Conservation (phyloP, 2,113 vertebrate species). For the Lagopus muta region DNA sequence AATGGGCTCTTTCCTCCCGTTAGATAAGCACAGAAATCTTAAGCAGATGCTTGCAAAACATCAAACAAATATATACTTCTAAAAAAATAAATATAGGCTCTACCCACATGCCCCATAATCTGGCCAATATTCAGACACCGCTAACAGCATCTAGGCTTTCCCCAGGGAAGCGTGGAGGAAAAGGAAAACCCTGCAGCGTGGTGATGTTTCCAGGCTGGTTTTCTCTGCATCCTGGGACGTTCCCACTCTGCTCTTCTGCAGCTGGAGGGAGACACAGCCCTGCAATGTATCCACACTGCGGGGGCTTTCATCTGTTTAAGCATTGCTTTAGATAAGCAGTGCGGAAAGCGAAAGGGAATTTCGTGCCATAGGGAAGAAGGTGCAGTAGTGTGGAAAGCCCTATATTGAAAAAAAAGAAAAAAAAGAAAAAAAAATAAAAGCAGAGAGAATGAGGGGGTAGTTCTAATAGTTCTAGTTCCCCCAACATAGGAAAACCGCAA, state of each 20-base stretch:
- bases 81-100: conserved; percentile 41
- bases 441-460: background rate
- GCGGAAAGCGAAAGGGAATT: background rate
- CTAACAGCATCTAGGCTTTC: conserved; percentile 34
- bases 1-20: conserved; percentile 57
- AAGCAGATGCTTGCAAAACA: conserved; percentile 74
- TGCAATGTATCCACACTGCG: background rate
- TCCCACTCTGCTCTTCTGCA: background rate
- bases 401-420: background rate
- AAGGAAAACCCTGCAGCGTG: background rate
- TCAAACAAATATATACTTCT: conserved; percentile 60
- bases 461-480: background rate
- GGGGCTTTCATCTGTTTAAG: background rate
- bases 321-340: background rate
- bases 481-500: background rate
- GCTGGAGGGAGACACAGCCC: background rate
- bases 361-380: conserved; percentile 18
- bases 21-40: conserved; percentile 76
- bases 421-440: background rate
- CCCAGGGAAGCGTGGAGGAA: background rate
- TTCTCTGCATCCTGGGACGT: background rate
- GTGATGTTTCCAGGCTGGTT: background rate
- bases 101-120: conserved; percentile 61
- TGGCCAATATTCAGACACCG: conserved; percentile 41
- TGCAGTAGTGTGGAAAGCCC: background rate